Evolutionary conservation across 2,888 invertebrate species (phyloP).

Genomic region (Chymomyza caudatula): DNA sequence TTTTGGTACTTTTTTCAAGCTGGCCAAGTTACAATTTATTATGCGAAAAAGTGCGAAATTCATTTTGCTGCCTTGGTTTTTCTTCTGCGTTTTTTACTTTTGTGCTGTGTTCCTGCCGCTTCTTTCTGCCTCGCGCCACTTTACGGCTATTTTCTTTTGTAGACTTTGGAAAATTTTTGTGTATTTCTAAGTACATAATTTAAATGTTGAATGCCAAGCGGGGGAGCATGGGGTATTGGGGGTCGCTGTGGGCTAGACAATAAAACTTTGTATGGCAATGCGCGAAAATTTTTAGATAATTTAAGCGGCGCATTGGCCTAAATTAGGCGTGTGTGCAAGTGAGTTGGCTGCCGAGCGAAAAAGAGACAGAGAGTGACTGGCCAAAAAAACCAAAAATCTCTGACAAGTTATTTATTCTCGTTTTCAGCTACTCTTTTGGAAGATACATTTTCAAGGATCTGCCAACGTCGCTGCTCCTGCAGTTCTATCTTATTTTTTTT

Average conservation of each 20-base stretch:
- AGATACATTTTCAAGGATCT: slow-evolving; percentile 68
- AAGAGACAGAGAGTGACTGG: not conserved
- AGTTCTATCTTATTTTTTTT: slow-evolving; percentile 33
- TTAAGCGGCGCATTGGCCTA: slow-evolving; percentile 38
- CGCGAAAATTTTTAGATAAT: slow-evolving; percentile 66
- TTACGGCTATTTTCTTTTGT: slow-evolving; percentile 49
- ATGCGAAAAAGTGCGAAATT: slow-evolving; percentile 78
- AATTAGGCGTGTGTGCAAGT: slow-evolving; percentile 12
- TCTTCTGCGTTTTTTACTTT: slow-evolving; percentile 28
- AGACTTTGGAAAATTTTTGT: slow-evolving; percentile 65
- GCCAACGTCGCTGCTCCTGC: slow-evolving; percentile 32
- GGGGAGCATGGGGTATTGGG: slow-evolving; percentile 13
- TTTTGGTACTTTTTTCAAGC: slow-evolving; percentile 20
- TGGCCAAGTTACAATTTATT: slow-evolving; percentile 76
- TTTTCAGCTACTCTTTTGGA: slow-evolving; percentile 16
- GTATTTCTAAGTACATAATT: slow-evolving; percentile 75
- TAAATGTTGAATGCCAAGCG: slow-evolving; percentile 56
- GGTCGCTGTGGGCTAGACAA: slow-evolving; percentile 34
- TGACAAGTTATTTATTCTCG: slow-evolving; percentile 9
- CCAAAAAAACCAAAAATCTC: not conserved
- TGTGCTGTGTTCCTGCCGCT: slow-evolving; percentile 8
- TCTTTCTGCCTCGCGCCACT: slow-evolving; percentile 10
- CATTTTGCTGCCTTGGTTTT: slow-evolving; percentile 69
- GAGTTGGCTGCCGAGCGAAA: slow-evolving; percentile 9
- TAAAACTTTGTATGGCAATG: slow-evolving; percentile 66